Percentiles rank a stretch among this genome's conserved stretches.
phyloP scores from a whole-genome alignment of 2,797 vertebrate species.

The Crossoptilon crossoptilon region DNA sequence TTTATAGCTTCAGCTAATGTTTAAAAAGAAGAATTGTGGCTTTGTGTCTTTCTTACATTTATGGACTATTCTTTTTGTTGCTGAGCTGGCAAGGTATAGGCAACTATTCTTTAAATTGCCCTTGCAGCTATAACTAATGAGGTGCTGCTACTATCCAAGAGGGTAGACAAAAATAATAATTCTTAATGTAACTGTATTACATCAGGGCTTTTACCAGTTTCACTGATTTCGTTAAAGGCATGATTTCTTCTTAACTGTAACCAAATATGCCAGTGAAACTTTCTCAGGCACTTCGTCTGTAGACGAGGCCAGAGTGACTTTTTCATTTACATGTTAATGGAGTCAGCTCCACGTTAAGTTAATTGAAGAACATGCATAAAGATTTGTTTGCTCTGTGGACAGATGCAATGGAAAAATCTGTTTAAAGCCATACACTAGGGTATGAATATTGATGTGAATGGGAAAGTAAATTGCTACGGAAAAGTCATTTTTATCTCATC shows the following conservation, averaged over 20 bases:
- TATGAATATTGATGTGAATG: constrained; percentile 64
- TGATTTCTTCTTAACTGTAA: constrained; percentile 8
- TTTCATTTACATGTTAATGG: constrained; percentile 73
- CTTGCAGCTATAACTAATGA: background rate
- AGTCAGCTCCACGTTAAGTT: constrained; percentile 49
- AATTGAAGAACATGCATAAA: constrained; percentile 68
- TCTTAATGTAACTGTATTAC: background rate
- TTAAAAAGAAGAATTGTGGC: background rate
- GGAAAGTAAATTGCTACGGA: constrained; percentile 55
- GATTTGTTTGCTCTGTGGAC: constrained; percentile 68
- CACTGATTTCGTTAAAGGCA: background rate
- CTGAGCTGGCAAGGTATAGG: background rate
- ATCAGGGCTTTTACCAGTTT: background rate
- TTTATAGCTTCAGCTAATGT: background rate
- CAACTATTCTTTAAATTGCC: background rate
- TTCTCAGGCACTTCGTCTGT: background rate
- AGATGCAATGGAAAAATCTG: constrained; percentile 61
- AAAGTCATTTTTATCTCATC: constrained; percentile 55
- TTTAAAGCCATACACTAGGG: constrained; percentile 46
- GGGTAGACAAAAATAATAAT: background rate
- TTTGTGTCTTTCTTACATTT: background rate
- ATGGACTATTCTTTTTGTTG: background rate
- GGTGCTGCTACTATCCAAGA: background rate
- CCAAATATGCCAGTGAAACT: background rate
- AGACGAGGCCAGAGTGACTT: constrained; percentile 30